phyloP scores from a whole-genome alignment of 2,888 invertebrate genomes.

The Carpatolechia fugitivella region DNA sequence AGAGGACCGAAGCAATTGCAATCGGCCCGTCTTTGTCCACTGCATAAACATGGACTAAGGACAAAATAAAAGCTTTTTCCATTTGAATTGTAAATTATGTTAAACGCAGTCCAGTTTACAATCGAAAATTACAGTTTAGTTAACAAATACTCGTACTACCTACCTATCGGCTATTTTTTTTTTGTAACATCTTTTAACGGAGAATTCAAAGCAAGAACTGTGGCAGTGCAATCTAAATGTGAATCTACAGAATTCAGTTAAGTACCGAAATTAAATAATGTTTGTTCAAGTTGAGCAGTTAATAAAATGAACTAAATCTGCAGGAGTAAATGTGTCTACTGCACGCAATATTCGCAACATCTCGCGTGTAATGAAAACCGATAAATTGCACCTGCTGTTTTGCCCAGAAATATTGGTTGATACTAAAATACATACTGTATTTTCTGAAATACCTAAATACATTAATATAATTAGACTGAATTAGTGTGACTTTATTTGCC shows the following conservation, averaged over 20 bases:
- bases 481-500: no score
- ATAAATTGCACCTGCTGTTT: conserved; percentile 8
- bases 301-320: background rate
- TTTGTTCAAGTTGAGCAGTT: background rate
- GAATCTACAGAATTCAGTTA: background rate
- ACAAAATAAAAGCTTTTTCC: conserved; percentile 28
- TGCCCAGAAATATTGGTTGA: background rate
- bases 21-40: conserved; percentile 39
- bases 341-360: conserved; percentile 13
- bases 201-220: no score
- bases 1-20: conserved; percentile 27
- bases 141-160: background rate
- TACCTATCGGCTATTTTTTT: no score
- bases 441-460: background rate
- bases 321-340: background rate
- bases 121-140: background rate
- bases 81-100: background rate
- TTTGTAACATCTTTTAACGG: no score
- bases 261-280: background rate
- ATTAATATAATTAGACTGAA: background rate
- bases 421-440: background rate
- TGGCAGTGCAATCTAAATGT: no score
- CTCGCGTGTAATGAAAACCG: conserved; percentile 17
- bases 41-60: conserved; percentile 47
- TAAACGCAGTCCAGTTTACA: background rate